phyloP scores from a whole-genome alignment of 2,113 vertebrate genomes.

The Notarius quadriscutis region DNA sequence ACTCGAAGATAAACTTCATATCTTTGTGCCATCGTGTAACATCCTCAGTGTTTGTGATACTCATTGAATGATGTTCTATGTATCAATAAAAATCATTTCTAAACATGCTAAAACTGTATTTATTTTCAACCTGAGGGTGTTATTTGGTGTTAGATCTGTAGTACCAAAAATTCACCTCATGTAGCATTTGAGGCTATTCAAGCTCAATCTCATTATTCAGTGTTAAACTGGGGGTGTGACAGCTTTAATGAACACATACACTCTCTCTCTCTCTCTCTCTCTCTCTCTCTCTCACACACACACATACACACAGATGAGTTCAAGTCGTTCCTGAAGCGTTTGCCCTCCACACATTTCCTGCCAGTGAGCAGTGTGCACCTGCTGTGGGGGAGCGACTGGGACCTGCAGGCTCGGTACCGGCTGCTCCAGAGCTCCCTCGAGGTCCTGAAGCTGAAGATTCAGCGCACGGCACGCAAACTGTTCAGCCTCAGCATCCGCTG shows the following conservation, averaged over 20 bases:
- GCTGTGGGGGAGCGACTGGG: constrained; percentile 98
- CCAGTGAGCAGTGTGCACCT: constrained; percentile 96
- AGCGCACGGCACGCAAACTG: constrained; percentile 94
- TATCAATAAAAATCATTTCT: background rate
- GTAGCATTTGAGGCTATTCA: background rate
- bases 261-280: background rate
- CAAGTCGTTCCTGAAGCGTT: constrained; percentile 95
- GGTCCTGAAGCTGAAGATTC: constrained; percentile 90
- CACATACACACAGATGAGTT: constrained; percentile 84
- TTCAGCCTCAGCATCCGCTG: constrained; percentile 96
- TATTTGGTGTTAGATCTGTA: background rate
- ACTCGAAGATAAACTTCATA: too few relatives aligned
- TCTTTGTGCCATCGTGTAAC: too few relatives aligned
- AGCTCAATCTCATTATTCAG: background rate
- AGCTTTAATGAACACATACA: background rate
- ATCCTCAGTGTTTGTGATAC: background rate
- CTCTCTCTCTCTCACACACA: background rate
- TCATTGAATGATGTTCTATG: background rate
- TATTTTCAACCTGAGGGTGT: background rate
- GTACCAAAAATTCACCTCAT: background rate
- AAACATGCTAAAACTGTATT: background rate
- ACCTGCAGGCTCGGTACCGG: constrained; percentile 95
- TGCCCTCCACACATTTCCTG: constrained; percentile 96
- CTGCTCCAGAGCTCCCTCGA: constrained; percentile 92
- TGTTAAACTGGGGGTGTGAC: background rate